Evolutionary conservation across 1,140 invertebrate genomes (phyloP), one percentile per base, ranked within the genome.

Genomic region (Trypoxylus dichotomus): DNA sequence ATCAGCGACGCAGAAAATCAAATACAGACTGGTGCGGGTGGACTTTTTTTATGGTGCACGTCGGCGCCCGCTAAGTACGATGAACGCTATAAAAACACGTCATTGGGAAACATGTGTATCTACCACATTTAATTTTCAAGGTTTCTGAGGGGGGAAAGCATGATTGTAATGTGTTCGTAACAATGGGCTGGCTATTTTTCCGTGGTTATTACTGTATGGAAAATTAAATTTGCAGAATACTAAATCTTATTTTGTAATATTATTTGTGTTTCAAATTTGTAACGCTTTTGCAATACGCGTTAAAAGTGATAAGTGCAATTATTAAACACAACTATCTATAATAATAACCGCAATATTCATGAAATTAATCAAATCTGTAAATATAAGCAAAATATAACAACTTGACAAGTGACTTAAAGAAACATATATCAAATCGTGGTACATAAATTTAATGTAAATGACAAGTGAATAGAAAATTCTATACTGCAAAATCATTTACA

Each of bases 1-100:
- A 68, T 68, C 60, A 68, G 27, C 60, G 60, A 68, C 60, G 60
- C 60, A 68, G 60, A 68, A 68, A 68, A 68, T 68, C 60, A 68
- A 68, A 68, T 68, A 68, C 47, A 54, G 47, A 54, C 47, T 19
- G 60, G 60, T 68, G 27, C 19, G 13, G 11, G 25, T 6, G 15
- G 19, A n/a, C 21, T 68, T 68, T 68, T 68, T 68, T 25, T 58
- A 27, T 24, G 47, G 11, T 68, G 11, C 15, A 11, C 15, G 60
- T 25, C 24, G 19, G 24, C 24, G 60, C 24, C 60, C 13, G 60
- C 27, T 27, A 68, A 68, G 60, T 29, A 68, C 24, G 27, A 29
- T 24, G 21, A 27, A 29, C 60, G 60, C 24, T 13, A 68, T 68
- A 68, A 68, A 68, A 68, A 27, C 60, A 58, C 24, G 60, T 7